Evolutionary conservation across 2,113 vertebrate species (phyloP).

Genomic region (Silurus asotus): DNA sequence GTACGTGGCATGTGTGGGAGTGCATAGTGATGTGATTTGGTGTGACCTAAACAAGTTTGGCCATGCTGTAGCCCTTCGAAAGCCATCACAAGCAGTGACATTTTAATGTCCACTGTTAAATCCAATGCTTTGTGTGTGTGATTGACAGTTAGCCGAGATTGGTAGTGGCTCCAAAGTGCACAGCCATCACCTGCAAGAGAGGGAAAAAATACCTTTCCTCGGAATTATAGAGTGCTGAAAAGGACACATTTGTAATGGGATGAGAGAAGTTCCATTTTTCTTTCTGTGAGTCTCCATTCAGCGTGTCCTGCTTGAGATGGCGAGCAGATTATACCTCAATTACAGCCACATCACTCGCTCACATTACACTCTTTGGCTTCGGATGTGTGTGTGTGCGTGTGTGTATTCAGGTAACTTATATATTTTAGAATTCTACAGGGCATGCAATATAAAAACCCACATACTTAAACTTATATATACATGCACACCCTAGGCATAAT

Average conservation of each 20-base stretch:
- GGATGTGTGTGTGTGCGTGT: constrained; percentile 8
- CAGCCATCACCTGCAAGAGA: constrained; percentile 19
- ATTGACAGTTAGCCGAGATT: constrained; percentile 43
- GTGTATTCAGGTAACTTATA: neutral
- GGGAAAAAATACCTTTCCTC: constrained; percentile 12
- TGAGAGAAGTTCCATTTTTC: constrained; percentile 43
- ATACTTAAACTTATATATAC: no score
- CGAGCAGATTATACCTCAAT: constrained; percentile 47
- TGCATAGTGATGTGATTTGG: neutral
- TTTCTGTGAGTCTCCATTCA: constrained; percentile 38
- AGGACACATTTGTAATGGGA: constrained; percentile 42
- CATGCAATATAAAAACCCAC: no score
- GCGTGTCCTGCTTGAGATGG: constrained; percentile 31
- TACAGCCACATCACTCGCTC: constrained; percentile 30
- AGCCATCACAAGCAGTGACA: constrained; percentile 31
- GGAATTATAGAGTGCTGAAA: constrained; percentile 38
- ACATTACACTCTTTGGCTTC: constrained; percentile 16
- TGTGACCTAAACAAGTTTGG: constrained; percentile 9
- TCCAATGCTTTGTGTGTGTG: constrained; percentile 29
- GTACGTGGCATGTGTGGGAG: neutral
- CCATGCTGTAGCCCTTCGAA: constrained; percentile 10
- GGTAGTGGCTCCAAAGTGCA: constrained; percentile 33
- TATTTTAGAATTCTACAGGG: no score
- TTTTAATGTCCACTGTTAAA: constrained; percentile 41
- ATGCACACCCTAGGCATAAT: no score